Conservation (phyloP, 2,113 vertebrate species). For the Daphoenositta chrysoptera region DNA sequence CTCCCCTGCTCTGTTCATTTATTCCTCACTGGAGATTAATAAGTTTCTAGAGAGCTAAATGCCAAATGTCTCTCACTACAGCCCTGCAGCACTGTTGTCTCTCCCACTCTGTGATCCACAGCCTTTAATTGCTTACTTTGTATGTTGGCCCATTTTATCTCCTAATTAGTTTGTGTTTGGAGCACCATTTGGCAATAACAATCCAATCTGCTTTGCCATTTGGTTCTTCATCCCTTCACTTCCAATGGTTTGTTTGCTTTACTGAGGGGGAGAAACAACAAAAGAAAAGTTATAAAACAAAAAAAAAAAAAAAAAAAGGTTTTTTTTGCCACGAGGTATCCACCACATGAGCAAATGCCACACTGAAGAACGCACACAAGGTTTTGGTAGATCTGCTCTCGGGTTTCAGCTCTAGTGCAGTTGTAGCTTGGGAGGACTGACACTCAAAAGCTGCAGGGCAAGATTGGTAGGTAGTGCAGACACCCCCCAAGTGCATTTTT, state of each 20-base stretch:
- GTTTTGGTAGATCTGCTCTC: not conserved
- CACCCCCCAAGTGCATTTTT: not conserved
- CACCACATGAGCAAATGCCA: not conserved
- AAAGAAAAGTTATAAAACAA: too few relatives aligned
- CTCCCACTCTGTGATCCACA: not conserved
- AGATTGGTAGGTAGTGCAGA: not conserved
- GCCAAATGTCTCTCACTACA: not conserved
- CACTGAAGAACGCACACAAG: not conserved
- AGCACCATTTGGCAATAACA: constrained; percentile 28
- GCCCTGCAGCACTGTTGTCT: not conserved
- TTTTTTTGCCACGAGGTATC: not conserved
- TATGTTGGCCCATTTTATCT: constrained; percentile 29
- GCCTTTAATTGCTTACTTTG: constrained; percentile 10
- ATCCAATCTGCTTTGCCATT: constrained; percentile 54
- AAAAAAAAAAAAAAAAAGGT: too few relatives aligned
- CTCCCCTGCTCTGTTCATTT: not conserved
- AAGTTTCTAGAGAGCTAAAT: not conserved
- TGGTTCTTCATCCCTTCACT: constrained; percentile 6
- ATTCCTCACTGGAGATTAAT: not conserved
- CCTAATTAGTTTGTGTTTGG: constrained; percentile 40
- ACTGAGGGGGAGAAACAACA: not conserved
- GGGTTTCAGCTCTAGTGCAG: not conserved
- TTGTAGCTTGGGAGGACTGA: not conserved
- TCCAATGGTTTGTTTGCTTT: not conserved
- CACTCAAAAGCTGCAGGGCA: not conserved